Evolutionary conservation across 1,140 invertebrate genomes (phyloP).

Genomic region (Ceratina japonica): DNA sequence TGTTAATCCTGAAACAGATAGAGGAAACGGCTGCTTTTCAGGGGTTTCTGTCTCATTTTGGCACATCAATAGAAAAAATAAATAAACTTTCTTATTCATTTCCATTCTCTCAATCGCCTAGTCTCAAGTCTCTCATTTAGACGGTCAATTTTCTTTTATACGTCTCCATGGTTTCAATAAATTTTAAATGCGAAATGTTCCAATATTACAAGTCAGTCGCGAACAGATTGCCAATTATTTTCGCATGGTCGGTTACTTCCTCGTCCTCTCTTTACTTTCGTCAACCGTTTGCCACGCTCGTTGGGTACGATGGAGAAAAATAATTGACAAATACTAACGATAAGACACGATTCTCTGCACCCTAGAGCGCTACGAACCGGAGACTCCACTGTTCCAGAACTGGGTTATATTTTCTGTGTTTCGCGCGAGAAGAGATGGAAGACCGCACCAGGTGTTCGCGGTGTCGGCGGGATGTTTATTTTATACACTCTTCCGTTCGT

Average conservation of each 20-base stretch:
- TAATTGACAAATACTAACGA: neutral
- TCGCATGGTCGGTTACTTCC: conserved; percentile 42
- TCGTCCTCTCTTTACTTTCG: neutral
- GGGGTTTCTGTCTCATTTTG: neutral
- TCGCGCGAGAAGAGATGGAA: neutral
- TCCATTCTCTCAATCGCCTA: conserved; percentile 29
- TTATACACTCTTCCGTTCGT: conserved; percentile 27
- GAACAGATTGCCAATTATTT: conserved; percentile 57
- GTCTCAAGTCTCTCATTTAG: conserved; percentile 28
- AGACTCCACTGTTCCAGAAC: no score
- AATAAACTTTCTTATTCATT: conserved; percentile 12
- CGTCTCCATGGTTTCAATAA: conserved; percentile 54
- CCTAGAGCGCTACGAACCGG: no score
- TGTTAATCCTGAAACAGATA: no score
- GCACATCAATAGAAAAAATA: neutral
- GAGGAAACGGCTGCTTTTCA: no score
- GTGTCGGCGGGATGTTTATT: conserved; percentile 34
- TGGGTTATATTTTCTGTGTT: no score
- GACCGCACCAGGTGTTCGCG: conserved; percentile 26
- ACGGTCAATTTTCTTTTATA: neutral
- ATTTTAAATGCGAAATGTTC: conserved; percentile 54
- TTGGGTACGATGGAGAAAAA: neutral
- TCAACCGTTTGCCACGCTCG: neutral
- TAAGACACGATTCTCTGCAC: no score
- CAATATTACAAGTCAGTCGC: conserved; percentile 61